phyloP scores from a whole-genome alignment of 2,797 vertebrate genomes.

The Chlorospingus semifuscus region DNA sequence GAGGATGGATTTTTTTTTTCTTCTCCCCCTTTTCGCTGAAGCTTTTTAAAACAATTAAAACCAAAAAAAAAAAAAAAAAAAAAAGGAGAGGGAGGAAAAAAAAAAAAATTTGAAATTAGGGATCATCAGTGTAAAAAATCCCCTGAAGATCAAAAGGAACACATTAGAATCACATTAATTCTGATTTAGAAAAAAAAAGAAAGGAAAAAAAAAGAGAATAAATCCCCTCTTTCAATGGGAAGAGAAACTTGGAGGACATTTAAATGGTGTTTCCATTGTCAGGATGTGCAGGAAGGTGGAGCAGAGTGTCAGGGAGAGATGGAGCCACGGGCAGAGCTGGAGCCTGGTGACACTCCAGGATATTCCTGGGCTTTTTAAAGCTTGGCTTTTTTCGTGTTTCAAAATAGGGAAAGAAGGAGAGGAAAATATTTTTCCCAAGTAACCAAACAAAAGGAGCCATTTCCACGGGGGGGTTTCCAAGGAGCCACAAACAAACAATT shows the following conservation, averaged over 20 bases:
- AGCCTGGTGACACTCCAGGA: background rate
- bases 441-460: conserved; percentile 46
- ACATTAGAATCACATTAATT: conserved; percentile 73
- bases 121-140: conserved; percentile 63
- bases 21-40: background rate
- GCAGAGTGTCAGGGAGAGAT: background rate
- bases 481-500: conserved; percentile 51
- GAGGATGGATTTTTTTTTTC: background rate
- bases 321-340: background rate
- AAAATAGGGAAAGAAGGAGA: background rate
- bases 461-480: conserved; percentile 13
- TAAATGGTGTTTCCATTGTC: conserved; percentile 51
- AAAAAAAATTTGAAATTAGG: conserved; percentile 53
- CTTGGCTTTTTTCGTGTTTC: background rate
- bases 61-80: conserved; percentile 15
- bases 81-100: background rate
- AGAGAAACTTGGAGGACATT: conserved; percentile 58
- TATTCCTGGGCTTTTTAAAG: background rate
- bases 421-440: conserved; percentile 22
- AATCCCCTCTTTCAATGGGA: conserved; percentile 53
- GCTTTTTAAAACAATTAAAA: conserved; percentile 72
- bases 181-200: background rate
- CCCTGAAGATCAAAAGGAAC: conserved; percentile 69
- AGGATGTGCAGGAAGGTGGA: conserved; percentile 53
- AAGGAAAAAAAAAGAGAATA: background rate